Conservation (phyloP, 2,888 invertebrate genomes). For the Leucoptera coffeella region DNA sequence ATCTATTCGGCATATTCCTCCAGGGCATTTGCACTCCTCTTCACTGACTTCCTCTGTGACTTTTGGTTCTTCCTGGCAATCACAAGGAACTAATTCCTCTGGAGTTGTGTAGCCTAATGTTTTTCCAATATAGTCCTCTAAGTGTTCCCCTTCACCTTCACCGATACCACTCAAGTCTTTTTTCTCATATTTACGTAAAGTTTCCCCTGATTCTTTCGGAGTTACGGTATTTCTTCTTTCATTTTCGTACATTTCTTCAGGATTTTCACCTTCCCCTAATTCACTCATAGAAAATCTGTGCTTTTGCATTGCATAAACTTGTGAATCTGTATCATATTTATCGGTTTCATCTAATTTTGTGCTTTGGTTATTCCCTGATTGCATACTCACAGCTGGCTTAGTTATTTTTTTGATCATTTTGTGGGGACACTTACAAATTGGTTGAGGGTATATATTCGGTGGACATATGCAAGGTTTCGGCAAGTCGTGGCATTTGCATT, state of each 20-base stretch:
- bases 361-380: too few relatives aligned
- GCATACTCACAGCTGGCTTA: conserved; percentile 1
- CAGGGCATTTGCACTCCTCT: too few relatives aligned
- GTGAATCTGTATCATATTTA: too few relatives aligned
- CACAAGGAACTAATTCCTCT: not conserved
- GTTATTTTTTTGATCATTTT: conserved; percentile 17
- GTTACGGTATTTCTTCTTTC: not conserved
- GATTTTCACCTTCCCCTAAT: too few relatives aligned
- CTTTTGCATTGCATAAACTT: too few relatives aligned
- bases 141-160: conserved; percentile 3
- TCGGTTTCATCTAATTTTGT: too few relatives aligned
- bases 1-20: too few relatives aligned
- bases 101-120: too few relatives aligned
- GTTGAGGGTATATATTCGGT: conserved; percentile 18
- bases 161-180: conserved; percentile 7
- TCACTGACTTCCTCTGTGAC: too few relatives aligned
- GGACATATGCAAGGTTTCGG: conserved; percentile 32
- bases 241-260: too few relatives aligned
- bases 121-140: too few relatives aligned
- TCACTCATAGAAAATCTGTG: too few relatives aligned
- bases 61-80: not conserved
- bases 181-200: conserved; percentile 1
- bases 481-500: conserved; percentile 22
- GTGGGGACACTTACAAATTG: conserved; percentile 26
- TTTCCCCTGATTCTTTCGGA: not conserved